Percentiles rank a stretch among this genome's conserved stretches.
phyloP scores from a whole-genome alignment of 2,113 vertebrate species.

The Callipepla squamata region DNA sequence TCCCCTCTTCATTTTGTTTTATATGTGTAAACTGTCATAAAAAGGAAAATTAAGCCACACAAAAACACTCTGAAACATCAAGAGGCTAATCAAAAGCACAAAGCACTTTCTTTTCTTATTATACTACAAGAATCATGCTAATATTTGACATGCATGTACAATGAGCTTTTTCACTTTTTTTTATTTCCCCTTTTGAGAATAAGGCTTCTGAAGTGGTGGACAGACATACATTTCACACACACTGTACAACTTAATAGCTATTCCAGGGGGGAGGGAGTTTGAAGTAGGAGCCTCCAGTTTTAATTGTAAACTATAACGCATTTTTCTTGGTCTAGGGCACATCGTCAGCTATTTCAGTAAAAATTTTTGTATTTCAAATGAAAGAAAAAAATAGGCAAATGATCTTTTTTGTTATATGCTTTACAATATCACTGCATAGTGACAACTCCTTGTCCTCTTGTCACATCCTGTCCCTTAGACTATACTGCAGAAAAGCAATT shows the following conservation, averaged over 20 bases:
- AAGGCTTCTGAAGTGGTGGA: neutral
- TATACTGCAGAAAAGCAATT: conserved; percentile 82
- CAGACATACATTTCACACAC: neutral
- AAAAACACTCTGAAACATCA: conserved; percentile 71
- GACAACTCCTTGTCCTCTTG: conserved; percentile 80
- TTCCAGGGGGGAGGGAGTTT: neutral
- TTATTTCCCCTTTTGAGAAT: neutral
- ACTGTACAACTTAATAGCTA: neutral
- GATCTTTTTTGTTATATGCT: conserved; percentile 72
- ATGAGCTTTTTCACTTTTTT: neutral
- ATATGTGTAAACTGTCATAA: conserved; percentile 73
- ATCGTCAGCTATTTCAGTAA: neutral
- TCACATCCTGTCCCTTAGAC: conserved; percentile 80
- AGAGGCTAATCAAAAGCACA: conserved; percentile 76
- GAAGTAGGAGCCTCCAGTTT: conserved; percentile 15
- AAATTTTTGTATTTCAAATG: conserved; percentile 52
- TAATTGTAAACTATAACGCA: conserved; percentile 8
- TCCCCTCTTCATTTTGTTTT: conserved; percentile 63
- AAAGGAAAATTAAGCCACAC: conserved; percentile 79
- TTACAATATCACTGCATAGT: conserved; percentile 68
- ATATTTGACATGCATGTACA: conserved; percentile 62
- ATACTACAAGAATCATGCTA: conserved; percentile 37
- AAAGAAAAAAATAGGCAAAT: conserved; percentile 65
- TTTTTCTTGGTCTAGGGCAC: conserved; percentile 2
- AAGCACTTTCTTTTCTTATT: conserved; percentile 71